Evolutionary conservation across 2,888 invertebrate genomes (phyloP).

Genomic region (Andrena chrysosceles): DNA sequence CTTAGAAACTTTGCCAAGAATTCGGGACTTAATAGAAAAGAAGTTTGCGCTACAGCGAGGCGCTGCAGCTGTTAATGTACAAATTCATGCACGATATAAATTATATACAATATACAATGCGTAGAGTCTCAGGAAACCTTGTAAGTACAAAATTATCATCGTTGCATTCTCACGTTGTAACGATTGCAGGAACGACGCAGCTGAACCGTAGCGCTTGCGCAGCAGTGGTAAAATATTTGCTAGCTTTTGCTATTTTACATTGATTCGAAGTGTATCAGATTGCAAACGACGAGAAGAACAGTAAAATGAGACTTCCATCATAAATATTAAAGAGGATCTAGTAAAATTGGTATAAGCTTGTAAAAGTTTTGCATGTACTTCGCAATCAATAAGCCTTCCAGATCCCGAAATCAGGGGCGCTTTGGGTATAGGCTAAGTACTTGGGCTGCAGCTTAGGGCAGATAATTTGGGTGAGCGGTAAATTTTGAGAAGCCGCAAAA

Average conservation of each 20-base stretch:
- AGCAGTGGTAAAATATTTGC: background rate
- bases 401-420: background rate
- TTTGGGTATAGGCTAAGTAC: too few species aligned
- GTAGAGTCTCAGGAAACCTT: background rate
- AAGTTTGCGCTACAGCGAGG: background rate
- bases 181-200: conserved; percentile 15
- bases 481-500: too few species aligned
- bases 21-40: conserved; percentile 10
- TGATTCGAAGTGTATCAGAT: background rate
- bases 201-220: background rate
- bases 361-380: background rate
- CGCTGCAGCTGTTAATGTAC: conserved; percentile 7
- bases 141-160: background rate
- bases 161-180: conserved; percentile 16
- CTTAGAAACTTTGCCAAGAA: background rate
- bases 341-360: background rate
- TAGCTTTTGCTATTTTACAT: background rate
- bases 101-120: conserved; percentile 22
- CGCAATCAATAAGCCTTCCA: conserved; percentile 1
- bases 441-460: too few species aligned
- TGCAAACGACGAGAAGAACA: background rate
- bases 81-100: background rate
- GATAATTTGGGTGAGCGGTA: too few species aligned
- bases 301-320: background rate
- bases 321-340: background rate